A percentile compares a stretch with the other conserved stretches of the same genome.
Conservation (phyloP, 1,140 invertebrate species). For the Eueides isabella region DNA sequence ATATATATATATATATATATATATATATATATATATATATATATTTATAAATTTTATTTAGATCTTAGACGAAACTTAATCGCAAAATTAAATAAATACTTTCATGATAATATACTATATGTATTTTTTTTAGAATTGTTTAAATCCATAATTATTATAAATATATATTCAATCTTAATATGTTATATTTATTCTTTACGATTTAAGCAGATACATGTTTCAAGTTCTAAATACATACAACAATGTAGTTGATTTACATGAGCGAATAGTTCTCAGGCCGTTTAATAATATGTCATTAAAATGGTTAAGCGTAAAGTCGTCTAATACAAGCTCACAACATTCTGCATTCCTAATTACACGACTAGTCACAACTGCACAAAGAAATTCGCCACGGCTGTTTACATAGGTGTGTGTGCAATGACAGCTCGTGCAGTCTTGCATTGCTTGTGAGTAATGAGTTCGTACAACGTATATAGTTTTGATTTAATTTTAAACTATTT, state of each 20-base stretch:
- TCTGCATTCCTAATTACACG: slow-evolving; percentile 14
- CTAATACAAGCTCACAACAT: slow-evolving; percentile 10
- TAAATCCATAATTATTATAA: no score
- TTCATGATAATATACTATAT: no score
- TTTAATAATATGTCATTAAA: slow-evolving; percentile 6
- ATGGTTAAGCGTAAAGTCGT: slow-evolving; percentile 4
- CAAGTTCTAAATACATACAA: background rate
- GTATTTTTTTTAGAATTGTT: no score
- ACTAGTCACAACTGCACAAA: slow-evolving; percentile 36
- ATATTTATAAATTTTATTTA: no score
- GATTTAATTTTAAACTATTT: background rate
- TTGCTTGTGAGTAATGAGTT: background rate
- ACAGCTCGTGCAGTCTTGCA: background rate
- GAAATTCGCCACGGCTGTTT: slow-evolving; percentile 42
- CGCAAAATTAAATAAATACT: no score
- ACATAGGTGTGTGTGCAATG: slow-evolving; percentile 24
- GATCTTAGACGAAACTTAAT: no score
- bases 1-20: no score
- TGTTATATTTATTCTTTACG: background rate
- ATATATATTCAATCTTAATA: no score
- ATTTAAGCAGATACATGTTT: background rate
- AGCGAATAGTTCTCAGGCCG: slow-evolving; percentile 1
- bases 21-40: no score
- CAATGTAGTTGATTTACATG: background rate
- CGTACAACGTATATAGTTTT: background rate